Percentiles rank a stretch among this genome's conserved stretches.
These are phyloP conservation scores for Matsumurasca onukii DNA, from an alignment of 1,140 invertebrate species.

Conservation along the genomic window DNA sequence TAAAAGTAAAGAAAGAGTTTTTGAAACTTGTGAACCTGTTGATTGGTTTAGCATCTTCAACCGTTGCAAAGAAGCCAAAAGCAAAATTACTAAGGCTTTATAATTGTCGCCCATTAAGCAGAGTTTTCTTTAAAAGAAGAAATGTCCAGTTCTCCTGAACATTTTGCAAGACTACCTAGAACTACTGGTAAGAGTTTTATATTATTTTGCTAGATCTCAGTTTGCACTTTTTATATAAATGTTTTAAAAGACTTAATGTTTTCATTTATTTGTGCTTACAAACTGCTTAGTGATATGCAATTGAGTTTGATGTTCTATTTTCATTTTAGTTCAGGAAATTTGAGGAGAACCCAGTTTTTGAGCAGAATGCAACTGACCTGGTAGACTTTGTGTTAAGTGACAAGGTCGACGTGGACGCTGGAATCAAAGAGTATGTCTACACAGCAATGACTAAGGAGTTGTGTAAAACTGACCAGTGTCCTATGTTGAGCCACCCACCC, in stretches of 20 bases:
- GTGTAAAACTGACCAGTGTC: background rate
- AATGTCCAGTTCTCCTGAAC: background rate
- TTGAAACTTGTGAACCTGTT: background rate
- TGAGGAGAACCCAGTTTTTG: background rate
- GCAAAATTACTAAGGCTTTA: background rate
- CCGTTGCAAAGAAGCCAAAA: background rate
- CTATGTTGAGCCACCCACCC: background rate
- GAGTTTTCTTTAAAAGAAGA: background rate
- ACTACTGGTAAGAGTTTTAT: background rate
- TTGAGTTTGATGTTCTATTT: too few relatives aligned
- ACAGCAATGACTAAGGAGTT: background rate
- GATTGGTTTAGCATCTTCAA: background rate
- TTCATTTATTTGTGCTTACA: background rate
- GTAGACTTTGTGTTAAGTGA: background rate
- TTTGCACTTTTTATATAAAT: background rate
- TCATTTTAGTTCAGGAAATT: background rate
- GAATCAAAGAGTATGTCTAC: background rate
- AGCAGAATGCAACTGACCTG: background rate
- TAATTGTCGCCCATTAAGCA: background rate
- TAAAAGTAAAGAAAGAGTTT: background rate
- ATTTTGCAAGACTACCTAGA: background rate
- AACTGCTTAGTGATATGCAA: background rate
- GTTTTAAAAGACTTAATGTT: background rate
- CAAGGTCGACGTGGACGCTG: background rate
- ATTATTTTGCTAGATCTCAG: background rate